These are phyloP conservation scores for Halocaridina rubra DNA, from an alignment of 2,888 invertebrate genomes.

Conservation along the genomic window DNA sequence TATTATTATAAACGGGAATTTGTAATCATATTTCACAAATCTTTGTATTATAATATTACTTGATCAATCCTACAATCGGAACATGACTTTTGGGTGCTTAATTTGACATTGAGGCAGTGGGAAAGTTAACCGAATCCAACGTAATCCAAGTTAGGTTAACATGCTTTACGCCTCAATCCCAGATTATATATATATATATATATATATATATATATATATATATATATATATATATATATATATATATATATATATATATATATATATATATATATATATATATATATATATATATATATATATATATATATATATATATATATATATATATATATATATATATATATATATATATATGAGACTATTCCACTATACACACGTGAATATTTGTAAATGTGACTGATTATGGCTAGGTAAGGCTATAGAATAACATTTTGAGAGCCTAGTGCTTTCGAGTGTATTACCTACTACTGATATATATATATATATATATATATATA, in stretches of 20 bases:
- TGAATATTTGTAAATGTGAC: background rate
- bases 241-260: constrained; percentile 33
- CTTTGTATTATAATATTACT: no score
- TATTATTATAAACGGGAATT: no score
- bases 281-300: constrained; percentile 24
- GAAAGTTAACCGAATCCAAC: no score
- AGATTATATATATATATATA: constrained; percentile 2
- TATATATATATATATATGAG: background rate
- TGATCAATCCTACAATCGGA: no score
- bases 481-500: no score
- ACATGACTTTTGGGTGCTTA: no score
- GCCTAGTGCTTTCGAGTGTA: no score
- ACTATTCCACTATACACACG: background rate
- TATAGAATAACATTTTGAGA: background rate
- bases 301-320: constrained; percentile 2
- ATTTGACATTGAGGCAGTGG: no score
- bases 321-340: background rate
- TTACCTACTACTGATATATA: no score
- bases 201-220: constrained; percentile 12
- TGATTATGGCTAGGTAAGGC: background rate
- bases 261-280: constrained; percentile 18
- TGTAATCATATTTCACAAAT: no score
- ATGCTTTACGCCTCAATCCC: no score
- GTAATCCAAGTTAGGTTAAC: no score
- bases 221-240: constrained; percentile 32